Conservation (phyloP, 2,113 vertebrate species). For the Podilymbus podiceps region DNA sequence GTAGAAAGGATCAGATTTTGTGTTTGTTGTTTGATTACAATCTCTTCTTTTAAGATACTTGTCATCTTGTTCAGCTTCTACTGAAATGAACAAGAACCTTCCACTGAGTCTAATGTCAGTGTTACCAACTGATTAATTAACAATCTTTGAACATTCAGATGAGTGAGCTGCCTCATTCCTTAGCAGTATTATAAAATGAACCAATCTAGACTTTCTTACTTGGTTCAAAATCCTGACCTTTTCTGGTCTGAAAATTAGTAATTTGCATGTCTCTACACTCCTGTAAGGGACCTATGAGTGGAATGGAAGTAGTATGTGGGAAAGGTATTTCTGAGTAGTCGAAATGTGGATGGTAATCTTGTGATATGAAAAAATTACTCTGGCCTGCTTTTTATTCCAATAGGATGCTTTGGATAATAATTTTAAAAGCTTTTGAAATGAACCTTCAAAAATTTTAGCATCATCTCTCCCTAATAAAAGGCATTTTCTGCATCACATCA, state of each 20-base stretch:
- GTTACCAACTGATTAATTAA: neutral
- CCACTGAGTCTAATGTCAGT: neutral
- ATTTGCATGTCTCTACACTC: neutral
- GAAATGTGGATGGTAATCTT: neutral
- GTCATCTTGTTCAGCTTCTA: neutral
- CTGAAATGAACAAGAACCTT: neutral
- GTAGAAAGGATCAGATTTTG: neutral
- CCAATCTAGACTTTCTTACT: neutral
- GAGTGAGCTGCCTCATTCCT: neutral
- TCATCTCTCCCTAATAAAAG: neutral
- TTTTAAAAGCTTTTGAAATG: constrained; percentile 42
- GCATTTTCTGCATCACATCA: constrained; percentile 36
- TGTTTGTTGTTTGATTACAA: neutral
- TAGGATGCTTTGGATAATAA: constrained; percentile 17
- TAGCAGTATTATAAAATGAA: neutral
- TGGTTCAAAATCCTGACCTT: neutral
- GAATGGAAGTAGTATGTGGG: neutral
- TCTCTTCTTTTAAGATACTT: neutral
- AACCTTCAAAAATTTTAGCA: constrained; percentile 27
- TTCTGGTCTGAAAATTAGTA: neutral
- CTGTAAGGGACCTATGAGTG: neutral
- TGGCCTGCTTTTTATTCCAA: neutral
- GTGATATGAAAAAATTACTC: neutral
- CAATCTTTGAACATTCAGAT: neutral
- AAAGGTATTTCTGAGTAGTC: neutral